A percentile compares a stretch with the other conserved stretches of the same genome.
Conservation (phyloP, 2,888 invertebrate species). For the Leistus spinibarbis region DNA sequence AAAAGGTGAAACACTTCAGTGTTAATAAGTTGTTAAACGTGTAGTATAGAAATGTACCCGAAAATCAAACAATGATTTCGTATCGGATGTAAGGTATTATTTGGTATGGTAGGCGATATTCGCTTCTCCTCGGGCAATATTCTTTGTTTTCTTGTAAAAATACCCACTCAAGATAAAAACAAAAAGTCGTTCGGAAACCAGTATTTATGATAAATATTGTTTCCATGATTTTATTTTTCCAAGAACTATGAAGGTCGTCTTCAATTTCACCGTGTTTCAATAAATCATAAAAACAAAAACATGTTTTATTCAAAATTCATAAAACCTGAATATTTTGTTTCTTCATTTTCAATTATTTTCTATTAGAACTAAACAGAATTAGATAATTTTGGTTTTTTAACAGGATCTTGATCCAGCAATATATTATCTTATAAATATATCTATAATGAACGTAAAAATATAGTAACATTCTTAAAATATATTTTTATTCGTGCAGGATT, state of each 20-base stretch:
- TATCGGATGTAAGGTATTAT: not conserved
- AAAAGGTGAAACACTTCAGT: not conserved
- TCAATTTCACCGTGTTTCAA: not conserved
- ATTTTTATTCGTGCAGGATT: too few relatives aligned
- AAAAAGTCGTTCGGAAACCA: not conserved
- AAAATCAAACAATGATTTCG: not conserved
- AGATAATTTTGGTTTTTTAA: too few relatives aligned
- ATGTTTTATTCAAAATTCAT: not conserved
- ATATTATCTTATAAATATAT: too few relatives aligned
- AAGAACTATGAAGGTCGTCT: not conserved
- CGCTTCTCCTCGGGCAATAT: not conserved
- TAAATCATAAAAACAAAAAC: not conserved
- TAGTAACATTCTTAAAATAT: too few relatives aligned
- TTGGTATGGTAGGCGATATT: not conserved
- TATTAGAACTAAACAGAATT: not conserved
- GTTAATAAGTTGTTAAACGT: not conserved
- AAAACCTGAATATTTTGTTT: not conserved
- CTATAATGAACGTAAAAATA: too few relatives aligned
- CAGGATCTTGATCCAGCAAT: too few relatives aligned
- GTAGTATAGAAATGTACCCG: not conserved
- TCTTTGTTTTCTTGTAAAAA: not conserved
- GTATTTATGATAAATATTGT: not conserved
- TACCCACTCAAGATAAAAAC: not conserved
- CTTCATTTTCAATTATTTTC: not conserved
- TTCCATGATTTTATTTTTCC: not conserved